These are phyloP conservation scores for Mesorhabditis spiculigera DNA, from an alignment of 2,888 invertebrate species.

Conservation along the genomic window DNA sequence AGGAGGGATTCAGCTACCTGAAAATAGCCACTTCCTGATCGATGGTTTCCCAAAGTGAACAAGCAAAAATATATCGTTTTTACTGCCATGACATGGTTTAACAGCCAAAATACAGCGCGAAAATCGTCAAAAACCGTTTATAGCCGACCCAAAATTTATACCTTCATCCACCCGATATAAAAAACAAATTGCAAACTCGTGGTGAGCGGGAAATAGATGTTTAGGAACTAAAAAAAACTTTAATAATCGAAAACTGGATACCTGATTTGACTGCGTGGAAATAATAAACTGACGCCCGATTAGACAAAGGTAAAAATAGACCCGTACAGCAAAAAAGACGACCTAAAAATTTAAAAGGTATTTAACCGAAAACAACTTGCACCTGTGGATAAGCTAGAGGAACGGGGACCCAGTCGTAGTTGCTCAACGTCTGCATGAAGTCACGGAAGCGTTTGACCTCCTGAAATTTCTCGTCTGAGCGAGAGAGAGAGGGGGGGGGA, in stretches of 20 bases:
- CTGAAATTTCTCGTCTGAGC: neutral
- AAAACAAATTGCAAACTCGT: constrained; percentile 1
- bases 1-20: neutral
- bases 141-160: neutral
- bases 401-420: neutral
- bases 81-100: neutral
- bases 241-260: neutral
- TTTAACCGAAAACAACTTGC: neutral
- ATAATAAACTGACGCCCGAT: neutral
- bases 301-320: neutral
- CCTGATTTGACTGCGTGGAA: constrained; percentile 4
- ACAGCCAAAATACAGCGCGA: too few species aligned
- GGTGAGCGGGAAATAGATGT: neutral
- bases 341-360: neutral
- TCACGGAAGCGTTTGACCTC: neutral
- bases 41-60: too few species aligned
- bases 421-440: neutral
- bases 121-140: too few species aligned
- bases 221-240: neutral
- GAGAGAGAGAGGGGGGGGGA: neutral
- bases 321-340: neutral
- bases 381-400: neutral
- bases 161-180: neutral
- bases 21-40: neutral
- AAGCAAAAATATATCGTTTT: neutral